These are phyloP conservation scores for Moxostoma hubbsi DNA, from an alignment of 2,797 vertebrate genomes.

Conservation along the genomic window DNA sequence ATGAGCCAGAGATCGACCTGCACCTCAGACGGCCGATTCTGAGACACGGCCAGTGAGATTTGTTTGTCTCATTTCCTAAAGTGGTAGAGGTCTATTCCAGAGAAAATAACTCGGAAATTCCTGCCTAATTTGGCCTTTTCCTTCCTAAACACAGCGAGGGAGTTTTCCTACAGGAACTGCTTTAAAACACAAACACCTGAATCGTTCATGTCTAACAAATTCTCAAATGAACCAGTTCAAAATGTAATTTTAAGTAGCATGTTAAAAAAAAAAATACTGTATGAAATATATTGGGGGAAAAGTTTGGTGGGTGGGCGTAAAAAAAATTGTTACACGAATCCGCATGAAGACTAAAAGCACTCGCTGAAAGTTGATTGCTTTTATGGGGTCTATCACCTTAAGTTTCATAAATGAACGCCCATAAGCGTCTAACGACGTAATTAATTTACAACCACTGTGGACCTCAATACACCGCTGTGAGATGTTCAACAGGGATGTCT, in stretches of 20 bases:
- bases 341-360: background rate
- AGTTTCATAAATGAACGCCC: background rate
- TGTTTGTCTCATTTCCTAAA: too few species aligned
- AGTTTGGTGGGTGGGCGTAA: background rate
- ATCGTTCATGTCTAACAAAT: slow-evolving; percentile 35
- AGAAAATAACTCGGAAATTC: background rate
- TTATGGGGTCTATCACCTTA: background rate
- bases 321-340: background rate
- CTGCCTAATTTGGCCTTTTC: slow-evolving; percentile 1
- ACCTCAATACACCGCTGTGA: background rate
- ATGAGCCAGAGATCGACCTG: slow-evolving; percentile 22
- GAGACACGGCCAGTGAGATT: too few species aligned
- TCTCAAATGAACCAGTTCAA: slow-evolving; percentile 19
- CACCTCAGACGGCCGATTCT: background rate
- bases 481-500: slow-evolving; percentile 17
- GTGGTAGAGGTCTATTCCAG: background rate
- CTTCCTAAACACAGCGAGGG: background rate
- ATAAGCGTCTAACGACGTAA: background rate
- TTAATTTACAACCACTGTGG: background rate
- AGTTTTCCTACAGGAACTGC: slow-evolving; percentile 36
- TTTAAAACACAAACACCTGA: slow-evolving; percentile 33
- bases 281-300: background rate
- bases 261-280: background rate
- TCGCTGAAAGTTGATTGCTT: background rate
- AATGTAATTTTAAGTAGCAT: slow-evolving; percentile 1